Conservation (phyloP, 92 coral and sea anemone species). For the Porites cylindrica region DNA sequence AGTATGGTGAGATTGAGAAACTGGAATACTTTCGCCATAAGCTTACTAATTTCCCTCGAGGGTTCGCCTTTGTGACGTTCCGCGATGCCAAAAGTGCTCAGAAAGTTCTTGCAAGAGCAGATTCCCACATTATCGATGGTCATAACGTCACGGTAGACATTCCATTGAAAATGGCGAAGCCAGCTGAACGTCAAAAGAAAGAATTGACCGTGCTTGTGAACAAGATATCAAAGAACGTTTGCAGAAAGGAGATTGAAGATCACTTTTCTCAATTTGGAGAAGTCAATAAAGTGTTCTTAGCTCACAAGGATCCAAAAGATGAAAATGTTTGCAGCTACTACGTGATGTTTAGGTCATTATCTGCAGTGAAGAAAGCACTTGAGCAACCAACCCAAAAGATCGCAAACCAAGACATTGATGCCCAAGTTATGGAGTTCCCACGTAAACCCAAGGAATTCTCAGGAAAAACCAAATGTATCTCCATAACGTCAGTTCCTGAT, state of each 20-base stretch:
- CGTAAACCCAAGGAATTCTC: background rate
- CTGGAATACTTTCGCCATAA: conserved; percentile 18
- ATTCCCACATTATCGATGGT: background rate
- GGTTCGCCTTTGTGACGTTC: conserved; percentile 39
- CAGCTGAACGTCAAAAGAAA: background rate
- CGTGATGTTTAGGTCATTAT: conserved; percentile 9
- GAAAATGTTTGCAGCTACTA: background rate
- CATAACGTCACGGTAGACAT: background rate
- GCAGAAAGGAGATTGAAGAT: background rate
- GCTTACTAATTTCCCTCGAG: background rate
- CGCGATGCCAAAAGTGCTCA: background rate
- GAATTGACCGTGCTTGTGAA: conserved; percentile 16
- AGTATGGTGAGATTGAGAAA: conserved; percentile 22
- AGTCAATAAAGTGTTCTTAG: background rate
- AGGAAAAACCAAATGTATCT: background rate
- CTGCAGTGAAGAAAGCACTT: conserved; percentile 5
- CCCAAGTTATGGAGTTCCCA: background rate
- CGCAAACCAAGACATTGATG: conserved; percentile 22
- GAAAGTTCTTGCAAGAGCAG: conserved; percentile 1
- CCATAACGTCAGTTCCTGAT: background rate
- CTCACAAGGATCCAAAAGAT: background rate
- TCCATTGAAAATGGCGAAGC: background rate
- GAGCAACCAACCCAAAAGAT: conserved; percentile 23
- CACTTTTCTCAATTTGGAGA: background rate
- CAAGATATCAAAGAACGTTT: background rate